Conservation (phyloP, 2,797 vertebrate genomes). For the Spinus olivaceus region DNA sequence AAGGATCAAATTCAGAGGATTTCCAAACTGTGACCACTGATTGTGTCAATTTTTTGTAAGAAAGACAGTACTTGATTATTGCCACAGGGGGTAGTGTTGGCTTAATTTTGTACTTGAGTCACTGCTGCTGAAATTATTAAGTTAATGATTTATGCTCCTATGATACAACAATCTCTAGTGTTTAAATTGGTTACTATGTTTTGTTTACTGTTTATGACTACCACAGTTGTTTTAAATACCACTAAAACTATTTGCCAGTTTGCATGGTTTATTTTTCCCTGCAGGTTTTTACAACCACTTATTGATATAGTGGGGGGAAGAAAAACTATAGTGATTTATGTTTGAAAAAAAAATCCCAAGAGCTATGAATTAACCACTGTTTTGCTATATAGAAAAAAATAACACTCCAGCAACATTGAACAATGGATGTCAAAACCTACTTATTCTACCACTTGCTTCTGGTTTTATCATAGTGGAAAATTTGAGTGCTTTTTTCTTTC, state of each 20-base stretch:
- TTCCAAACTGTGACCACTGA: constrained; percentile 25
- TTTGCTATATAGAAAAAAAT: constrained; percentile 49
- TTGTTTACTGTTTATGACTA: constrained; percentile 83
- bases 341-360: constrained; percentile 47
- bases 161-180: constrained; percentile 71
- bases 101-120: constrained; percentile 74
- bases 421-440: constrained; percentile 69
- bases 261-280: constrained; percentile 71
- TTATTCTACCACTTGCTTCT: constrained; percentile 70
- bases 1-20: background rate
- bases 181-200: constrained; percentile 76
- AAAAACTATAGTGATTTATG: constrained; percentile 57
- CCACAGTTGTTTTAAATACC: constrained; percentile 70
- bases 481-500: constrained; percentile 67
- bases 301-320: constrained; percentile 54
- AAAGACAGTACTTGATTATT: constrained; percentile 73
- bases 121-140: constrained; percentile 77
- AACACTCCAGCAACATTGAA: constrained; percentile 49
- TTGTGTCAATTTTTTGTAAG: constrained; percentile 15
- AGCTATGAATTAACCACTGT: constrained; percentile 75
- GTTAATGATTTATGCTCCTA: constrained; percentile 75
- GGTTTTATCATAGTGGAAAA: constrained; percentile 84
- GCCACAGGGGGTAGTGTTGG: constrained; percentile 81
- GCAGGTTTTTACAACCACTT: constrained; percentile 71
- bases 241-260: constrained; percentile 62